Evolutionary conservation across 2,797 vertebrate species (phyloP), one percentile per base, ranked within the genome.

Genomic region (Poecile montanus): DNA sequence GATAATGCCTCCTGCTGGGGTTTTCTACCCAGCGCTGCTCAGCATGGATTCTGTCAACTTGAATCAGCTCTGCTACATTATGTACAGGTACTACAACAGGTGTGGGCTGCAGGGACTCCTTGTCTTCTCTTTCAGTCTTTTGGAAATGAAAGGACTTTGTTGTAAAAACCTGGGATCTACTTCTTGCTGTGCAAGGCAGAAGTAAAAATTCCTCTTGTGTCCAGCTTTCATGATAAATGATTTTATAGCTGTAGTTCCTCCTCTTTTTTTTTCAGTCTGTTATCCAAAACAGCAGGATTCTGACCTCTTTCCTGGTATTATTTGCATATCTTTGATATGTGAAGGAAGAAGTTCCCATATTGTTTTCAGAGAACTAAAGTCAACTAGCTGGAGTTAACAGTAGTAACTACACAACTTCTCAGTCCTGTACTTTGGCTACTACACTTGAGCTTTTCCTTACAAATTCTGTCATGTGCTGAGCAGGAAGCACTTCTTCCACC

Each of bases 21-120:
- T 99, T 75, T 99, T 99, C 96, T 99, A 99, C 95, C 97, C 98
- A 12, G 98, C 98, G 4, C 97, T 99, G 48, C 97, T 99, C 66
- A 98, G 98, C 95, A 96, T 98, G 51, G 98, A 99, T 95, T 95
- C 98, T 3, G 96, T 98, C 83, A 98, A 95, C 53, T 96, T 99
- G 86, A 99, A 99, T 97, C 98, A 98, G 42, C 98, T 99, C 79
- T 98, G 99, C 96, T 98, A 98, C 96, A 98, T 99, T 94, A 99
- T 99, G 98, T 97, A 98, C 98, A 99, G 99, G 99, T 99, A 96
- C 77, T 53, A 54, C 45, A 62, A 34, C 22, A 36, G 12, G 5
- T 38, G 38, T 50, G 40, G 74, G 56, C 60, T 92, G 62, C 38
- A 70, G 30, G 45, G 22, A 32, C 62, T 77, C 68, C 65, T 74